Conservation (phyloP, 2,797 vertebrate species). For the Glyptemys insculpta region DNA sequence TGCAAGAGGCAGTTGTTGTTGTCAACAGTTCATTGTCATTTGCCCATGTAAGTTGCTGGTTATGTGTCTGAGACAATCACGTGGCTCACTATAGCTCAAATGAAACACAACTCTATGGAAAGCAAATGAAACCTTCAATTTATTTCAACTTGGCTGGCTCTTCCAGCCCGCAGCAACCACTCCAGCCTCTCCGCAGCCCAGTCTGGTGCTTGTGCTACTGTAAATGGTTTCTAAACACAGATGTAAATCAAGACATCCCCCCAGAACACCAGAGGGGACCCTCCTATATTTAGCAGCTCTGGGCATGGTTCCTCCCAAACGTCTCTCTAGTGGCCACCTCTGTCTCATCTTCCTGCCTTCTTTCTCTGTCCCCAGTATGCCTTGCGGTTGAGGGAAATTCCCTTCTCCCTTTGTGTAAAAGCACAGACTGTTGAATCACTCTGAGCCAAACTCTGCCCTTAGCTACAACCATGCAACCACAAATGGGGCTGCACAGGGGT, state of each 20-base stretch:
- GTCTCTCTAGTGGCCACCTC: background rate
- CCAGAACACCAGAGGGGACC: background rate
- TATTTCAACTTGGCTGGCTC: background rate
- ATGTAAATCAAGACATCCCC: background rate
- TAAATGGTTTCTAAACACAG: background rate
- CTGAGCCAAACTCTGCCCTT: background rate
- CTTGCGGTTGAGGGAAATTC: background rate
- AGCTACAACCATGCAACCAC: rapidly evolving
- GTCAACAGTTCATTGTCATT: background rate
- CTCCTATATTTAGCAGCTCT: background rate
- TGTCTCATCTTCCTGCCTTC: background rate
- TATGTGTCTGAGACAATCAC: background rate
- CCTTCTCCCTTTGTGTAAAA: background rate
- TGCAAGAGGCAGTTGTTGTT: background rate
- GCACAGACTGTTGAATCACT: background rate
- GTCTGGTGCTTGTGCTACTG: background rate
- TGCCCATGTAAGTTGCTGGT: rapidly evolving
- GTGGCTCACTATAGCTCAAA: rapidly evolving
- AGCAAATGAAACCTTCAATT: background rate
- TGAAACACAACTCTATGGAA: background rate
- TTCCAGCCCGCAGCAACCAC: background rate
- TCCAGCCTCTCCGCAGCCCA: rapidly evolving
- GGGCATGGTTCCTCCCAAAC: background rate
- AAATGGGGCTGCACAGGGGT: background rate
- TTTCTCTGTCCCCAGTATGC: background rate